A percentile compares a stretch with the other conserved stretches of the same genome.
phyloP scores from a whole-genome alignment of 2,888 invertebrate species.

The Drosophila emarginata region DNA sequence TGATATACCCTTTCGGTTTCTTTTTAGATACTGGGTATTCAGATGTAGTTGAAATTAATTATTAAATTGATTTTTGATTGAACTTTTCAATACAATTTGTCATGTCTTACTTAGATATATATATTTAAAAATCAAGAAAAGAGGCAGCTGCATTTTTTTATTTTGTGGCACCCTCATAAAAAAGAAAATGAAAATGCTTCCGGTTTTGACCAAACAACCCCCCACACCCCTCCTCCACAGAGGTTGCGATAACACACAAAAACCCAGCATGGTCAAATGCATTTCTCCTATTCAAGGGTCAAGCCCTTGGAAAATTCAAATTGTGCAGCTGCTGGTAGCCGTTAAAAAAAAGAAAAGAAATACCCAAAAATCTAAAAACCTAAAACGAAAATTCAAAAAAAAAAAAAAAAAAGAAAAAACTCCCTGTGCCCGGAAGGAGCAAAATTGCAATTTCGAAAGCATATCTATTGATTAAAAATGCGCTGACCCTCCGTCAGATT shows the following conservation, averaged over 20 bases:
- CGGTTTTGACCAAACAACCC: conserved; percentile 7
- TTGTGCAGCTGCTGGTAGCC: conserved; percentile 57
- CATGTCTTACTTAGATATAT: conserved; percentile 16
- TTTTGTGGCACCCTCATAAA: conserved; percentile 46
- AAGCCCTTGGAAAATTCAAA: conserved; percentile 59
- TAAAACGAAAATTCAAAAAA: not conserved
- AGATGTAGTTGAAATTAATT: conserved; percentile 46
- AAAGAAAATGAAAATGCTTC: conserved; percentile 37
- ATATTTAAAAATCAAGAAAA: conserved; percentile 2
- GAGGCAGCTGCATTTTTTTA: conserved; percentile 38
- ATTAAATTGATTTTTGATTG: conserved; percentile 66
- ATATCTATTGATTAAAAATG: not conserved
- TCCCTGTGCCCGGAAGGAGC: not conserved
- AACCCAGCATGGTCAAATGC: conserved; percentile 62
- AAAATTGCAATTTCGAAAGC: not conserved
- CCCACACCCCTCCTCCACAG: not conserved
- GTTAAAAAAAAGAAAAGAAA: conserved; percentile 42
- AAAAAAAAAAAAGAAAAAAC: conserved; percentile 26
- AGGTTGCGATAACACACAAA: conserved; percentile 32
- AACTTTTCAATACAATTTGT: conserved; percentile 53
- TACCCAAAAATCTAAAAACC: conserved; percentile 16
- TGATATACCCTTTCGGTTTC: not conserved
- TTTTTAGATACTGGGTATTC: not conserved
- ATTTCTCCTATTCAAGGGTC: conserved; percentile 60
- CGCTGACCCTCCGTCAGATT: not conserved